Base-by-base conservation (phyloP, 2,113 vertebrate species). In the Ancistrus triradiatus region DNA sequence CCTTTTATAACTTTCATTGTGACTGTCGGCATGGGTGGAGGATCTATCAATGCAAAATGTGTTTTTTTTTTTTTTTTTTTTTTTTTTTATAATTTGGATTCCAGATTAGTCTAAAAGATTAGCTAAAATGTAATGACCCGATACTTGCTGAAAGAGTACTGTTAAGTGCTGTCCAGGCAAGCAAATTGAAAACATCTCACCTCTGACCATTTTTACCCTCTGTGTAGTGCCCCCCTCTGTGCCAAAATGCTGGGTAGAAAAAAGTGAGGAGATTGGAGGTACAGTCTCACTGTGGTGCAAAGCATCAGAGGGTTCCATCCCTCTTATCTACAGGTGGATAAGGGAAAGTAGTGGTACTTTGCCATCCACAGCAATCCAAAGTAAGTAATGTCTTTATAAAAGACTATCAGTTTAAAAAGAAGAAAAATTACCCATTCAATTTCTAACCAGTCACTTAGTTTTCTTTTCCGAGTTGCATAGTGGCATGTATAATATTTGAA, bases 231-330 rank as follows among this genome's bases (percentile, higher is more conserved):
- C 78, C 0, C 94, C 94, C 0, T 85, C 86, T 0, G 6, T 19
- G 1, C 92, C 93, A 0, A 85, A 83, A 78, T 96, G 95, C 69
- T 93, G 87, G 91, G 81, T 83, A 1, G 85, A 93, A 43, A 90
- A 90, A 7, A 60, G 80, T 1, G 73, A 90, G 69, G 76, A 81
- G 7, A 81, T 77, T 2, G 93, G 93, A 6, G 61, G 79, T 0
- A 65, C 83, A 0, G 68, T 93, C 62, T 80, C 89, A 1, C 80
- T 97, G 27, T 83, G 77, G 49, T 97, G 95, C 74, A 76, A 80
- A 57, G 84, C 90, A 17, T 76, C 59, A 0, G 64, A 73, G 0
- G 93, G 92, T 1, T 80, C 89, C 25, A 56, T 1, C 1, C 92
- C 93, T 4, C 73, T 97, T 3, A 74, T 2, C 25, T 95, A 95